Percentiles rank a stretch among this genome's conserved stretches.
phyloP scores from a whole-genome alignment of 2,113 vertebrate species.

The Dryoscopus gambensis region DNA sequence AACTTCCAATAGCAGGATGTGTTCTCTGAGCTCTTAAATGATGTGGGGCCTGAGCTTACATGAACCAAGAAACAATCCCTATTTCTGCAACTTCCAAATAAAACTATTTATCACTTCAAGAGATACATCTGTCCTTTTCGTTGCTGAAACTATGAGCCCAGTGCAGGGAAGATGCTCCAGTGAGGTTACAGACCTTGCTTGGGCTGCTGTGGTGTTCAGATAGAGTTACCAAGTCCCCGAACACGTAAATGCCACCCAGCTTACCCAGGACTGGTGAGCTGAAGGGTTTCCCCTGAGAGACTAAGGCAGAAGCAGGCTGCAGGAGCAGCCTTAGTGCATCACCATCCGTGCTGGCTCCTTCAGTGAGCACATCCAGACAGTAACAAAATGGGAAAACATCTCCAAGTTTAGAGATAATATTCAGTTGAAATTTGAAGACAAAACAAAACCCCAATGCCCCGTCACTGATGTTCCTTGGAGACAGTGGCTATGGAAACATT shows the following conservation, averaged over 20 bases:
- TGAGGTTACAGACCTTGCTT: not conserved
- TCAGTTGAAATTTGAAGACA: not conserved
- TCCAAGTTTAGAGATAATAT: not conserved
- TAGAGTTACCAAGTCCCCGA: not conserved
- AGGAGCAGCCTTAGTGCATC: not conserved
- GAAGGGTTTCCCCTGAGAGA: not conserved
- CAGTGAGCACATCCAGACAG: not conserved
- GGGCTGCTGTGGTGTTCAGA: not conserved
- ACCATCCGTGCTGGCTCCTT: not conserved
- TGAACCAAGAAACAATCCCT: not conserved
- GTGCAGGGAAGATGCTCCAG: not conserved
- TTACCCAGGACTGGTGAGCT: not conserved
- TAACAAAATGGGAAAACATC: not conserved
- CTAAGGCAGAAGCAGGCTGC: not conserved
- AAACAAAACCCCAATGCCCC: not conserved
- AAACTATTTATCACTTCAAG: not conserved
- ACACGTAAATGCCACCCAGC: not conserved
- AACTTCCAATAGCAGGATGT: not conserved
- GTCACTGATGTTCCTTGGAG: not conserved
- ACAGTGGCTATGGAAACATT: not conserved
- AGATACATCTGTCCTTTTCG: not conserved
- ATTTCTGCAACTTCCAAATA: not conserved
- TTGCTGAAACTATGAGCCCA: not conserved
- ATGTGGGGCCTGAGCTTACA: not conserved
- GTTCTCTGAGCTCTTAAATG: not conserved